These are phyloP conservation scores for Arge pagana DNA, from an alignment of 2,888 invertebrate species.

Conservation along the genomic window DNA sequence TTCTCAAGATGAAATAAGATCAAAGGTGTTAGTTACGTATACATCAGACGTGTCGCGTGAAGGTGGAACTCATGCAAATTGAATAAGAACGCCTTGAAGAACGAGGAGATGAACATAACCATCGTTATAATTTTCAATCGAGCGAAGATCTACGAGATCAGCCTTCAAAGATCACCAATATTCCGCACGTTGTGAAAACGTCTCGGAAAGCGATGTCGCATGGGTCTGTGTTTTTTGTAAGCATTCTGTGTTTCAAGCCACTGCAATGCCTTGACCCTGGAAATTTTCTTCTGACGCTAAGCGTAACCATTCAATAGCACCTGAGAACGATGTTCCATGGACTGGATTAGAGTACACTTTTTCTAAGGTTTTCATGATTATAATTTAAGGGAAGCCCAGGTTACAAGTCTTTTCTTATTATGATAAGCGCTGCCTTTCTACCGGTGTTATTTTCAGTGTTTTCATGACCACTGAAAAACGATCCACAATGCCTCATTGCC, in stretches of 20 bases:
- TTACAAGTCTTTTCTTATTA: no score
- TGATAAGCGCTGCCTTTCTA: no score
- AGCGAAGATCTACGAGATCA: constrained; percentile 24
- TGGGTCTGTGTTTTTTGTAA: constrained; percentile 23
- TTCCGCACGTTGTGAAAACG: constrained; percentile 20
- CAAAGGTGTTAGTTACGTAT: not conserved
- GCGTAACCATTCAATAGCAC: not conserved
- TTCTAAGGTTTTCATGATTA: not conserved
- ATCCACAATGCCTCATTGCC: not conserved
- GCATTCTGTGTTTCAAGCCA: constrained; percentile 23
- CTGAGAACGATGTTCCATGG: constrained; percentile 13
- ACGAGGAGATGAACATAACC: constrained; percentile 28
- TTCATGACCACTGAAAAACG: no score
- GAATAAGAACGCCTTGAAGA: constrained; percentile 34
- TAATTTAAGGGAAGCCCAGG: no score
- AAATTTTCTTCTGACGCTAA: not conserved
- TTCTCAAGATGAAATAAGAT: constrained; percentile 15
- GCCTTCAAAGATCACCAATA: constrained; percentile 28
- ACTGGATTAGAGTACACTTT: constrained; percentile 19
- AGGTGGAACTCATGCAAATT: constrained; percentile 34
- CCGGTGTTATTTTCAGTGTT: no score
- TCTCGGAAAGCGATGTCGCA: constrained; percentile 18
- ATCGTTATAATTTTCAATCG: constrained; percentile 25
- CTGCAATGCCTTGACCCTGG: no score
- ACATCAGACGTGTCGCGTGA: constrained; percentile 7